phyloP scores from a whole-genome alignment of 2,113 vertebrate species.

The Phalacrocorax carbo region DNA sequence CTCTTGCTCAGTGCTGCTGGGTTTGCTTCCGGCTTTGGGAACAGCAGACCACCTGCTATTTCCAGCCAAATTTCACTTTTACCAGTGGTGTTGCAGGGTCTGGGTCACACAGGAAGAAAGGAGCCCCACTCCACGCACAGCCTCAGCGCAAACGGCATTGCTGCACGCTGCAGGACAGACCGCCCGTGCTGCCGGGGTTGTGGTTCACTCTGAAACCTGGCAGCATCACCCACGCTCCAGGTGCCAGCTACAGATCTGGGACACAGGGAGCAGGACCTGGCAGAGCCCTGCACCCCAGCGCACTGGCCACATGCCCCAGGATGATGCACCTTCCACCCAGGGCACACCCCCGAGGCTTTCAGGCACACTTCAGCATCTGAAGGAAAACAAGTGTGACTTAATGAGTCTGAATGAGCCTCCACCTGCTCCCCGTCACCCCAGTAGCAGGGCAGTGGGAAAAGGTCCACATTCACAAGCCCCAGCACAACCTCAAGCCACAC shows the following conservation, averaged over 20 bases:
- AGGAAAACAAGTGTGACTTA: neutral
- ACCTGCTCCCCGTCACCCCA: neutral
- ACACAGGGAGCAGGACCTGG: neutral
- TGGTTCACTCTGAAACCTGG: neutral
- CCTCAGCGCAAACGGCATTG: fast-evolving
- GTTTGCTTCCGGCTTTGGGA: neutral
- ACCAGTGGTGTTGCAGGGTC: fast-evolving
- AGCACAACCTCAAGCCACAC: neutral
- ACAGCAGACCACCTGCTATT: neutral
- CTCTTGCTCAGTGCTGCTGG: neutral
- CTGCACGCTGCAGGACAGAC: neutral
- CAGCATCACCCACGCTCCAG: fast-evolving
- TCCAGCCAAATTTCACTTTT: neutral
- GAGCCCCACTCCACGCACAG: neutral
- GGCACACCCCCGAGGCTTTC: neutral
- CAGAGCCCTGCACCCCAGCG: neutral
- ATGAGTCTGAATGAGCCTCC: fast-evolving
- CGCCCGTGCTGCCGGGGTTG: neutral
- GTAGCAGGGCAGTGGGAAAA: neutral
- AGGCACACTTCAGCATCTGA: neutral
- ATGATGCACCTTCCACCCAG: neutral
- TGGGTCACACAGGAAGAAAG: too few species aligned
- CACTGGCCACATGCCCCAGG: fast-evolving
- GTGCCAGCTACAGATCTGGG: neutral
- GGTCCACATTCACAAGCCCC: neutral